A percentile compares a stretch with the other conserved stretches of the same genome.
These are phyloP conservation scores for Lycodopsis pacificus DNA, from an alignment of 2,797 vertebrate species.

Conservation along the genomic window DNA sequence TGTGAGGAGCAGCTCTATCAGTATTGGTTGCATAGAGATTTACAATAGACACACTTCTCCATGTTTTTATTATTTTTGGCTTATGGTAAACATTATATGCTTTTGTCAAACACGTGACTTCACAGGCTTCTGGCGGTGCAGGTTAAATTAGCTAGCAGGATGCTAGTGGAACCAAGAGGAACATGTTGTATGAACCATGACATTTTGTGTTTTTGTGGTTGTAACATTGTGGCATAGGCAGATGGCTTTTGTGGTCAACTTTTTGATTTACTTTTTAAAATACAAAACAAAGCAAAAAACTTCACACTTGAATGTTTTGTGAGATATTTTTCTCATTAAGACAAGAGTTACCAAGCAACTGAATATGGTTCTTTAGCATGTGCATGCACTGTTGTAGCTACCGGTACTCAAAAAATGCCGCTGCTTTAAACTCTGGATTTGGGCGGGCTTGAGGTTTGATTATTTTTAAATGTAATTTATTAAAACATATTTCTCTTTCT, in stretches of 20 bases:
- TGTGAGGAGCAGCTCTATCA: slow-evolving; percentile 39
- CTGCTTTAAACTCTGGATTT: not conserved
- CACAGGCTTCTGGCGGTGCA: not conserved
- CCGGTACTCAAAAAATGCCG: not conserved
- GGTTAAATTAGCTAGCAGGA: not conserved
- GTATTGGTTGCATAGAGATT: slow-evolving; percentile 16
- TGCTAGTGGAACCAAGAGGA: not conserved
- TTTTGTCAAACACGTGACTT: not conserved
- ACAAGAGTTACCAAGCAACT: not conserved
- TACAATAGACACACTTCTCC: slow-evolving; percentile 16
- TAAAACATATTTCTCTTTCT: not conserved
- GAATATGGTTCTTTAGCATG: not conserved
- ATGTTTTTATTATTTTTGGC: slow-evolving; percentile 19
- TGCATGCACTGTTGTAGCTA: not conserved
- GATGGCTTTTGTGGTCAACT: not conserved
- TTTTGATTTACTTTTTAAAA: not conserved
- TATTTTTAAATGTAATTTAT: not conserved
- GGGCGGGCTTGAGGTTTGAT: not conserved
- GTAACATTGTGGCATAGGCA: not conserved
- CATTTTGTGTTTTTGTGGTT: not conserved
- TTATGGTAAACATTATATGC: not conserved
- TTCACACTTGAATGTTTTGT: not conserved
- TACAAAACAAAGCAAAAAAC: not conserved
- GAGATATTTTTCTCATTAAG: not conserved
- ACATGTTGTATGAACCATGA: not conserved